Evolutionary conservation across 2,888 invertebrate species (phyloP).

Genomic region (Patella caerulea): DNA sequence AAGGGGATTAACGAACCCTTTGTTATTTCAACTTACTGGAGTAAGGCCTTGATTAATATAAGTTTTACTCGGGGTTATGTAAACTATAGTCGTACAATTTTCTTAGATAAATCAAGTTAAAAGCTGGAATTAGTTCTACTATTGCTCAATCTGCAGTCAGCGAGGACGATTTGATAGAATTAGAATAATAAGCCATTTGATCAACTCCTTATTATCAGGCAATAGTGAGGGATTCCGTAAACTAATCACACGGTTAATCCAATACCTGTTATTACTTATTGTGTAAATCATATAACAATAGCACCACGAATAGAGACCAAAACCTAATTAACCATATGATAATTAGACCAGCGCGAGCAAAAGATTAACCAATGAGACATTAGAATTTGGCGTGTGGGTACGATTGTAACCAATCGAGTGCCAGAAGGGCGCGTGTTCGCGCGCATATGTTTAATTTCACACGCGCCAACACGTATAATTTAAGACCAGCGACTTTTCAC

Average conservation of each 20-base stretch:
- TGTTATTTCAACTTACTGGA: no score
- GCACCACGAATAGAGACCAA: background rate
- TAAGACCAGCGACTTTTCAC: background rate
- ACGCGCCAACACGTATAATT: conserved; percentile 6
- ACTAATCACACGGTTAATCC: no score
- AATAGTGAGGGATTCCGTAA: no score
- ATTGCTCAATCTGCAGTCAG: background rate
- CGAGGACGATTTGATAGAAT: no score
- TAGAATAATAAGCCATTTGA: no score
- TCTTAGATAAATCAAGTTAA: background rate
- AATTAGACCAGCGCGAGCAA: conserved; percentile 10
- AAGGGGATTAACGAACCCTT: no score
- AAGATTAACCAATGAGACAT: background rate
- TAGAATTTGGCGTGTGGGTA: background rate
- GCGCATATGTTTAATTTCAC: conserved; percentile 7
- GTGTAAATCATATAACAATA: no score
- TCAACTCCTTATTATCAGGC: no score
- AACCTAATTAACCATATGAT: conserved; percentile 5
- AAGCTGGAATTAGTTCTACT: conserved; percentile 3
- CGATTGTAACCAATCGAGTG: background rate
- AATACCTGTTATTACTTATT: no score
- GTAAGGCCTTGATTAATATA: background rate
- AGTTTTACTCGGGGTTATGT: background rate
- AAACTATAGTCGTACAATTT: background rate
- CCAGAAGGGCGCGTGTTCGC: conserved; percentile 5